Conservation (phyloP, 2,888 invertebrate genomes). For the Polietes domitor region DNA sequence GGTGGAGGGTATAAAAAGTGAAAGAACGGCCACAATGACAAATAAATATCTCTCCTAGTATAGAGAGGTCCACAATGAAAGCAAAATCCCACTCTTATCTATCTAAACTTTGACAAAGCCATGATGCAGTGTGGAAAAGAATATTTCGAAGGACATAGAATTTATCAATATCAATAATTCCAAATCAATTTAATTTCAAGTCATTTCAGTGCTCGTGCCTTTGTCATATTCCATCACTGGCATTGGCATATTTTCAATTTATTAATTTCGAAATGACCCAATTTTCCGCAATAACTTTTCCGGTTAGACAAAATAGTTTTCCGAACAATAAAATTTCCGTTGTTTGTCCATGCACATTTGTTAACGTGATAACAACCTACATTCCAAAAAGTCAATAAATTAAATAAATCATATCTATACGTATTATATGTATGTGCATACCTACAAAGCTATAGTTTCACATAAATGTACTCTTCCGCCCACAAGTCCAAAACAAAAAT, state of each 20-base stretch:
- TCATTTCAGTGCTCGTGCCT: background rate
- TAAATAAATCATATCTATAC: background rate
- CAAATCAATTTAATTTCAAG: background rate
- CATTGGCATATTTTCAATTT: background rate
- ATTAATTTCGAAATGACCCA: conserved; percentile 5
- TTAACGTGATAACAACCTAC: background rate
- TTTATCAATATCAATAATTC: too few species aligned
- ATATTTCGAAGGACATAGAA: too few species aligned
- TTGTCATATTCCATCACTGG: background rate
- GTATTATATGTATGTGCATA: too few species aligned
- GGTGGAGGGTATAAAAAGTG: too few species aligned
- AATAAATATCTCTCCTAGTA: too few species aligned
- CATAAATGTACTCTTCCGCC: background rate
- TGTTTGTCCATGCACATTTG: background rate
- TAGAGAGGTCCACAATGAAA: too few species aligned
- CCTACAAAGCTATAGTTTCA: background rate
- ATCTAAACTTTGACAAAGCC: too few species aligned
- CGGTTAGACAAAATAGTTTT: conserved; percentile 2
- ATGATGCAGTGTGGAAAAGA: too few species aligned
- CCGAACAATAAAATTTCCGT: background rate
- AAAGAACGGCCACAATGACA: too few species aligned
- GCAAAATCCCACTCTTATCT: too few species aligned
- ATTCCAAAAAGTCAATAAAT: conserved; percentile 28
- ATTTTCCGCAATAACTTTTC: conserved; percentile 2
- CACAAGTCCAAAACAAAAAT: background rate